phyloP scores from a whole-genome alignment of 2,113 vertebrate genomes.

The Erythrocercus mccallii region DNA sequence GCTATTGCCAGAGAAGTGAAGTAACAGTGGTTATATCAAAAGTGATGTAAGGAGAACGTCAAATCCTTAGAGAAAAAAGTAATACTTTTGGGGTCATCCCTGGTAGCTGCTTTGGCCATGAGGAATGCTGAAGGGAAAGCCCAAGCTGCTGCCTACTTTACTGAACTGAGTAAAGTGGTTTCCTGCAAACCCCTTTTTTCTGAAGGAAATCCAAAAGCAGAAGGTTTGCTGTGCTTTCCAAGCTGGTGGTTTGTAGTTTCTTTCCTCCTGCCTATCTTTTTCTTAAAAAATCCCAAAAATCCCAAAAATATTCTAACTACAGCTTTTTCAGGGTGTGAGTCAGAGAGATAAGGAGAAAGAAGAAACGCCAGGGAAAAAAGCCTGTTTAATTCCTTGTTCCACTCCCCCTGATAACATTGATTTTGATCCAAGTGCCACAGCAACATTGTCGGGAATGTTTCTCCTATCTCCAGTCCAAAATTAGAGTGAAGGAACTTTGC shows the following conservation, averaged over 20 bases:
- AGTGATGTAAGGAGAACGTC: not conserved
- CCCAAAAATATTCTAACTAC: not conserved
- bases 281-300: not conserved
- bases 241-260: not conserved
- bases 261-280: accelerated
- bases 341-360: not conserved
- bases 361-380: not conserved
- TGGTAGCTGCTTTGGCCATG: not conserved
- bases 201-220: not conserved
- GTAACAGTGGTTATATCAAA: not conserved
- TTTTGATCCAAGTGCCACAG: constrained; percentile 18
- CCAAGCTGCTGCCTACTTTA: not conserved
- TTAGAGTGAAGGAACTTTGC: not conserved
- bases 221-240: not conserved
- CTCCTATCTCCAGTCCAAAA: constrained; percentile 40
- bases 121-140: not conserved
- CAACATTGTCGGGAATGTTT: constrained; percentile 15
- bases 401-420: not conserved
- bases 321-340: not conserved
- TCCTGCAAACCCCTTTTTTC: not conserved
- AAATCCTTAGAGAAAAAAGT: not conserved
- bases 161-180: not conserved
- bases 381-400: not conserved
- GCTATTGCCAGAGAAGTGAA: not conserved
- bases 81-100: not conserved